These are phyloP conservation scores for Artemia franciscana DNA, from an alignment of 1,140 invertebrate species.

Conservation along the genomic window DNA sequence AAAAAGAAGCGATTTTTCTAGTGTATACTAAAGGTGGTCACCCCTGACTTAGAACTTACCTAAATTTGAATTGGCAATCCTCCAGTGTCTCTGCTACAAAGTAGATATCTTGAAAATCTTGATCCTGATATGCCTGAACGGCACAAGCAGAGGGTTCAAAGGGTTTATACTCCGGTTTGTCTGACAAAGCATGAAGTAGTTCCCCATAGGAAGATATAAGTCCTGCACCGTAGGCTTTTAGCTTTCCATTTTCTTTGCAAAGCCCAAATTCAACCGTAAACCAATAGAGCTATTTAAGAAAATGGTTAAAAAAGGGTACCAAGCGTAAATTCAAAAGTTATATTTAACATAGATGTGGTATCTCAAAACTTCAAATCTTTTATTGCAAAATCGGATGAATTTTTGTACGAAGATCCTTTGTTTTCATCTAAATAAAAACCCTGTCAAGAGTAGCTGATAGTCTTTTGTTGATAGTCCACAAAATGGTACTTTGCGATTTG, in stretches of 20 bases:
- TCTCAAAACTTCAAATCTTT: no score
- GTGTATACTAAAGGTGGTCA: no score
- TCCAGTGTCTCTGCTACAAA: constrained; percentile 93
- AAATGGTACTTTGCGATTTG: no score
- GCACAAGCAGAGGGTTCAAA: constrained; percentile 74
- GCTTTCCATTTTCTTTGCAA: constrained; percentile 63
- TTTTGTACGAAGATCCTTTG: no score
- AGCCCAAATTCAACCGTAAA: constrained; percentile 98
- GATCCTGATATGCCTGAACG: constrained; percentile 69
- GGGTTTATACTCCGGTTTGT: constrained; percentile 62
- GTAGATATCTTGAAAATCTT: constrained; percentile 61
- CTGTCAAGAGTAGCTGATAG: no score
- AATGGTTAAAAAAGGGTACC: no score
- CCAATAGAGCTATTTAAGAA: constrained; percentile 99
- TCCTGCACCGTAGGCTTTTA: constrained; percentile 89
- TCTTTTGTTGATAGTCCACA: no score
- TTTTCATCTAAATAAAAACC: no score
- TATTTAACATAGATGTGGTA: no score
- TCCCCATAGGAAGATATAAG: constrained; percentile 92
- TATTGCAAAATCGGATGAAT: no score
- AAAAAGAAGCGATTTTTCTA: no score
- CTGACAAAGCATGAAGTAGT: constrained; percentile 72
- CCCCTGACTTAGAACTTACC: constrained; percentile 19
- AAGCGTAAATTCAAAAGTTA: no score
- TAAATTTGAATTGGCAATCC: constrained; percentile 90